Conservation (phyloP, 2,113 vertebrate genomes). For the Hymenochirus boettgeri region DNA sequence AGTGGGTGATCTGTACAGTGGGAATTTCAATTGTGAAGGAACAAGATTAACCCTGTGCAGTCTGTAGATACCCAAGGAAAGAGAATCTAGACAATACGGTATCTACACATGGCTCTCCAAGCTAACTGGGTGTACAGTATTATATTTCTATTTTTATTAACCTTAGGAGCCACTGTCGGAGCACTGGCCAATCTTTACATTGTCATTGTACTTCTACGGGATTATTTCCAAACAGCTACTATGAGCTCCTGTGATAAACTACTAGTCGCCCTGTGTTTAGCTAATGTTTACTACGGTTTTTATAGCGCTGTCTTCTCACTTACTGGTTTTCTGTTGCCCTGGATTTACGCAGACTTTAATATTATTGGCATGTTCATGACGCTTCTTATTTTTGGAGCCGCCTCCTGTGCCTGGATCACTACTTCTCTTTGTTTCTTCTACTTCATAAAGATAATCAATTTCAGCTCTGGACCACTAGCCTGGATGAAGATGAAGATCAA, state of each 20-base stretch:
- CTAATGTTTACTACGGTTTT: not conserved
- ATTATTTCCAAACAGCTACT: no score
- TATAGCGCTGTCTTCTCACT: not conserved
- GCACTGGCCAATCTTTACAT: no score
- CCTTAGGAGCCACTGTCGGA: no score
- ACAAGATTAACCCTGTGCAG: no score
- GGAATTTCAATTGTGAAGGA: no score
- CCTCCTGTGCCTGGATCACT: constrained; percentile 5
- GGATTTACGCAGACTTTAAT: not conserved
- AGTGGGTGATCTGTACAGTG: no score
- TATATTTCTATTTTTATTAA: no score
- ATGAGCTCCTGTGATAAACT: not conserved
- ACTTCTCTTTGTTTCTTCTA: constrained; percentile 18
- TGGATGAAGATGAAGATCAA: constrained; percentile 6
- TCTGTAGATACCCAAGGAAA: no score
- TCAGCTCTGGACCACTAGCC: not conserved
- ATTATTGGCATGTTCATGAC: not conserved
- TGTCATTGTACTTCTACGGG: no score
- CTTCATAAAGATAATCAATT: constrained; percentile 9
- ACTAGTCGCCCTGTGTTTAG: constrained; percentile 7
- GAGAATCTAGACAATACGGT: no score
- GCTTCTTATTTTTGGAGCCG: not conserved
- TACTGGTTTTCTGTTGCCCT: not conserved
- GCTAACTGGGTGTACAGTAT: no score
- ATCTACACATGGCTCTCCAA: no score